Conservation (phyloP, 2,113 vertebrate genomes). For the Struthio camelus region DNA sequence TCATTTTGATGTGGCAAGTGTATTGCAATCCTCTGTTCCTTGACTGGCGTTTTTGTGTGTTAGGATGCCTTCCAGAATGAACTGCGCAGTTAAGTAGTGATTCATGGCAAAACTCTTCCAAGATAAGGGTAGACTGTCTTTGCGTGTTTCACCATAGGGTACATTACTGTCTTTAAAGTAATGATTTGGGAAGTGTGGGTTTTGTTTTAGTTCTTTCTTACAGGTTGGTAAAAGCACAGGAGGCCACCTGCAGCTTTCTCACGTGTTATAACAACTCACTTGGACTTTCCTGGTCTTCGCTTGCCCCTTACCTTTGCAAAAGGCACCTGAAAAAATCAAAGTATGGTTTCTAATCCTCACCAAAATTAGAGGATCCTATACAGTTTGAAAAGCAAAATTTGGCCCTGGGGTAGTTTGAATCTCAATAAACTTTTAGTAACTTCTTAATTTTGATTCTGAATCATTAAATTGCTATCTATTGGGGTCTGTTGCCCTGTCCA, state of each 20-base stretch:
- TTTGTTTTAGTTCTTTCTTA: neutral
- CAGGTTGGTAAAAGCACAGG: neutral
- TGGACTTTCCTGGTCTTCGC: neutral
- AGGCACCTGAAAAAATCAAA: neutral
- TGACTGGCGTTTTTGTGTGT: neutral
- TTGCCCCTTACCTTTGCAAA: neutral
- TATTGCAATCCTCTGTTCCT: neutral
- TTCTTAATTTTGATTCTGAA: neutral
- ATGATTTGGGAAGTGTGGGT: neutral
- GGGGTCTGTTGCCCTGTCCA: neutral
- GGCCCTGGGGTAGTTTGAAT: neutral
- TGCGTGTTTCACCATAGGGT: neutral
- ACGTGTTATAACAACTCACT: neutral
- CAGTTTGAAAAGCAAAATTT: neutral
- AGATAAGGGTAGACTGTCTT: rapidly evolving
- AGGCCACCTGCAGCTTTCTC: neutral
- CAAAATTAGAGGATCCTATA: neutral
- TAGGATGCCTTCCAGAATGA: neutral
- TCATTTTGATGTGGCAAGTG: neutral
- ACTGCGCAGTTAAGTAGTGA: neutral
- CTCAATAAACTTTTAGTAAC: neutral
- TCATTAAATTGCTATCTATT: rapidly evolving
- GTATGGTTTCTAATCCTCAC: neutral
- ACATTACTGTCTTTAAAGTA: neutral
- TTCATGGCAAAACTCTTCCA: neutral